Conservation (phyloP, 2,797 vertebrate genomes). For the Etheostoma perlongum region DNA sequence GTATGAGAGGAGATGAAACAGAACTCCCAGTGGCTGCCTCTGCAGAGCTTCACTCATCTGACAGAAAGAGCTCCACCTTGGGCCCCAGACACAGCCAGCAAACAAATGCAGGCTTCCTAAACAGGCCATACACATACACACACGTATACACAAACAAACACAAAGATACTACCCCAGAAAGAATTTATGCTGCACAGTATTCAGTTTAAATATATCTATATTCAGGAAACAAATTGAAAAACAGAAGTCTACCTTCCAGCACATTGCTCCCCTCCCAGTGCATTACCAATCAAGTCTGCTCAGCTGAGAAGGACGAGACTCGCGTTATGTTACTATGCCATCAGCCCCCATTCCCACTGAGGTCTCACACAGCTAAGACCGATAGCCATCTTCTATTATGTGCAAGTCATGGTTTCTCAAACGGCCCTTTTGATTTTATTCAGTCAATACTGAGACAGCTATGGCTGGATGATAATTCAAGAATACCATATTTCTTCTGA, state of each 20-base stretch:
- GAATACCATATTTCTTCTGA: neutral
- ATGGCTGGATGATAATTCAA: neutral
- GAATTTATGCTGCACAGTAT: conserved; percentile 58
- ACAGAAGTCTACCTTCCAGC: conserved; percentile 53
- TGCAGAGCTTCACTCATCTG: conserved; percentile 83
- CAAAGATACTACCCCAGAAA: conserved; percentile 49
- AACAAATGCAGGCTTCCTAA: conserved; percentile 76
- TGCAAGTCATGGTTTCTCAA: conserved; percentile 22
- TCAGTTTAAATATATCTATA: conserved; percentile 72
- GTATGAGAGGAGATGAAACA: conserved; percentile 83
- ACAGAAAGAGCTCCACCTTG: conserved; percentile 81
- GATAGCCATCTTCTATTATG: conserved; percentile 27
- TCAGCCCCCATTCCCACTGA: conserved; percentile 43
- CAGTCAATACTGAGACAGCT: conserved; percentile 19
- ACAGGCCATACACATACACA: conserved; percentile 52
- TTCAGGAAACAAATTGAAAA: conserved; percentile 66
- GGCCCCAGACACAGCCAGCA: conserved; percentile 75
- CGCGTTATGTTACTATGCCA: conserved; percentile 31
- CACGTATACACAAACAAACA: conserved; percentile 35
- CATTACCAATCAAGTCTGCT: conserved; percentile 50
- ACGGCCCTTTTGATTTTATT: conserved; percentile 27
- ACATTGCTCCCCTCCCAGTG: conserved; percentile 35
- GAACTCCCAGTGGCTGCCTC: conserved; percentile 83
- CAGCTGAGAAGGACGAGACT: conserved; percentile 35
- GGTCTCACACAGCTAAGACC: conserved; percentile 45